These are phyloP conservation scores for Papilio aristodemus DNA, from an alignment of 1,140 invertebrate species.

Conservation along the genomic window DNA sequence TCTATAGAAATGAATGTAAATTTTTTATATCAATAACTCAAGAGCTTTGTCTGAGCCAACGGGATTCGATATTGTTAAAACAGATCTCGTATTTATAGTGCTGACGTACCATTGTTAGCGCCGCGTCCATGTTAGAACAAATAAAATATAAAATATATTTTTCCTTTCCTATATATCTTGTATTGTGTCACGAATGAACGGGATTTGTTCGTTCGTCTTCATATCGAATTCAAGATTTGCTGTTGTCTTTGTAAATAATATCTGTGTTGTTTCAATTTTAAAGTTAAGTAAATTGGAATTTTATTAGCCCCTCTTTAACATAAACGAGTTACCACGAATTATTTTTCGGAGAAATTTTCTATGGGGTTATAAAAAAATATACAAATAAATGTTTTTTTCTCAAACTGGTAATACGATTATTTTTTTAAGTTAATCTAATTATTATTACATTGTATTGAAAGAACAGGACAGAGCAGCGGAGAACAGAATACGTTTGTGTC, in stretches of 20 bases:
- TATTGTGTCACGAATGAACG: conserved; percentile 11
- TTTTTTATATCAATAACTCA: conserved; percentile 19
- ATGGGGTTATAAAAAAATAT: no score
- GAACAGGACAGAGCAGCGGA: no score
- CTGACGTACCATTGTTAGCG: conserved; percentile 24
- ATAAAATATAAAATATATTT: conserved; percentile 3
- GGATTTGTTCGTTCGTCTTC: conserved; percentile 18
- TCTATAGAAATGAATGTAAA: conserved; percentile 34
- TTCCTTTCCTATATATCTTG: not conserved
- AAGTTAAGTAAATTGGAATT: no score
- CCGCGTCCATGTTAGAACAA: conserved; percentile 19
- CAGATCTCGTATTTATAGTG: conserved; percentile 20
- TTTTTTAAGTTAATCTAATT: no score
- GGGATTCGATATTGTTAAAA: conserved; percentile 19
- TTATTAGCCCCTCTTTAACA: no score
- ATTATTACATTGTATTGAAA: no score
- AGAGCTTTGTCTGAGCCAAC: conserved; percentile 27
- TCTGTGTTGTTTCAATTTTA: conserved; percentile 12
- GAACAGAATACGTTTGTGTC: no score
- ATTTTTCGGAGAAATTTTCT: no score
- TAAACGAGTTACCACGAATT: no score
- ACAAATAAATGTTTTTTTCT: no score
- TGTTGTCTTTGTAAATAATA: conserved; percentile 19
- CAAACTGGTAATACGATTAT: no score
- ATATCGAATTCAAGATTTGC: not conserved